phyloP scores from a whole-genome alignment of 2,113 vertebrate species.

The Benitochromis conjunctus region DNA sequence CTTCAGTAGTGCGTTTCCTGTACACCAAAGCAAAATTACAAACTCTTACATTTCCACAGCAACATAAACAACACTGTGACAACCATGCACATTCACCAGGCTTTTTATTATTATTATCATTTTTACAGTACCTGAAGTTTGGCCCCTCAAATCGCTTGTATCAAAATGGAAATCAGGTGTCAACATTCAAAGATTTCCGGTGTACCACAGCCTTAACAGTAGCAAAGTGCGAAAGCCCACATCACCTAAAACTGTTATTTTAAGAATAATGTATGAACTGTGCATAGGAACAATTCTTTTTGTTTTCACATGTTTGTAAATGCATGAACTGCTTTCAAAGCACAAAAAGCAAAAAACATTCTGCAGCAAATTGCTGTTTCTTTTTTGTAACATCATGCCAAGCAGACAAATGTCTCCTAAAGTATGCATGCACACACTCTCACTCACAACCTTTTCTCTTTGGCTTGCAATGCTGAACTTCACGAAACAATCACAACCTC shows the following conservation, averaged over 20 bases:
- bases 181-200: constrained; percentile 35
- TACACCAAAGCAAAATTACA: fast-evolving
- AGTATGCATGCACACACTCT: background rate
- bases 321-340: constrained; percentile 25
- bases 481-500: background rate
- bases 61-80: background rate
- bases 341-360: constrained; percentile 9
- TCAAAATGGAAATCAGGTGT: constrained; percentile 21
- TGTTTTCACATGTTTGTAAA: background rate
- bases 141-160: constrained; percentile 12
- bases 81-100: constrained; percentile 10
- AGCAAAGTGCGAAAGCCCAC: constrained; percentile 53
- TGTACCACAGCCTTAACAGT: background rate
- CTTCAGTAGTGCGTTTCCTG: background rate
- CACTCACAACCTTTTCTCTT: constrained; percentile 20
- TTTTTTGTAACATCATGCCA: constrained; percentile 13
- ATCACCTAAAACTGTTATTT: constrained; percentile 27
- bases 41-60: background rate
- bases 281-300: constrained; percentile 35
- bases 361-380: background rate
- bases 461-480: constrained; percentile 29
- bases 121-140: background rate
- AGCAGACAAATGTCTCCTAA: background rate
- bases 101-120: background rate
- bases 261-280: background rate